Percentiles rank a stretch among this genome's conserved stretches.
Conservation (phyloP, 92 coral and sea anemone species). For the Muricea muricata region DNA sequence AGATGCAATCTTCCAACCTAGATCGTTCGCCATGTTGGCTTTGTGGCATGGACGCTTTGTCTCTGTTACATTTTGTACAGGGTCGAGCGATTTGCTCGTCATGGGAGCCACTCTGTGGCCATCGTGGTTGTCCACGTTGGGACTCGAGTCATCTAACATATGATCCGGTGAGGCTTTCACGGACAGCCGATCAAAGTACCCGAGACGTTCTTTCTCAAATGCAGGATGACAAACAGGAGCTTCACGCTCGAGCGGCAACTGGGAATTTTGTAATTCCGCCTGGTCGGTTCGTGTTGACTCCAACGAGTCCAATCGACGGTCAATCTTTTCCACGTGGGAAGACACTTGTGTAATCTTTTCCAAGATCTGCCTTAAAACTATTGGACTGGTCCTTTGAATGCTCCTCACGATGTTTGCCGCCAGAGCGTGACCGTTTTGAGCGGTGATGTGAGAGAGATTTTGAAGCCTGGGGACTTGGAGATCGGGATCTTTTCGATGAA, state of each 20-base stretch:
- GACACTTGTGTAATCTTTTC: neutral
- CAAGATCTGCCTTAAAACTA: neutral
- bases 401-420: neutral
- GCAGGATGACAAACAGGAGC: neutral
- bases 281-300: neutral
- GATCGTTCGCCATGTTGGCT: slow-evolving; percentile 1
- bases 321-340: neutral
- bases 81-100: slow-evolving; percentile 27
- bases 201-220: neutral
- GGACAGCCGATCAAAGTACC: neutral
- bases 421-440: neutral
- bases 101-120: slow-evolving; percentile 10
- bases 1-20: neutral
- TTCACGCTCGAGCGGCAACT: neutral
- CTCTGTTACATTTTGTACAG: neutral
- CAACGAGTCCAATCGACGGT: neutral
- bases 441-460: neutral
- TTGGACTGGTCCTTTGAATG: neutral
- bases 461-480: neutral
- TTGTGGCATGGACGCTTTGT: neutral
- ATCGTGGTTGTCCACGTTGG: neutral
- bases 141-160: neutral
- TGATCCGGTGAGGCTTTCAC: neutral
- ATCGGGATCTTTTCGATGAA: neutral
- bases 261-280: too few species aligned